These are phyloP conservation scores for Mus spicilegus DNA, from an alignment of 2,113 vertebrate genomes.

Conservation along the genomic window DNA sequence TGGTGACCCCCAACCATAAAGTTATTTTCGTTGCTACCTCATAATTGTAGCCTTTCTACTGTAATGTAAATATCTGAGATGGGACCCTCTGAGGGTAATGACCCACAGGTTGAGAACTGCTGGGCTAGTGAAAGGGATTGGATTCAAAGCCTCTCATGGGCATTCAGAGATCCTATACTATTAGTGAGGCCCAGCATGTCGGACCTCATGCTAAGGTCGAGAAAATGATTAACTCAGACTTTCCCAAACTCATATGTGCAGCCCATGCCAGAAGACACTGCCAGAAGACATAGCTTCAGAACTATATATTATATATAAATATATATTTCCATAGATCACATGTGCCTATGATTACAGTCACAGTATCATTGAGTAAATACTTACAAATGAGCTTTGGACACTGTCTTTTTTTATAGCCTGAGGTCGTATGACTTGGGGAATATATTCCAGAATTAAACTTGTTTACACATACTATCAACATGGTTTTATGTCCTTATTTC, in stretches of 20 bases:
- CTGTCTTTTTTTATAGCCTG: neutral
- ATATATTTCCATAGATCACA: neutral
- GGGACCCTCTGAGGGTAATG: neutral
- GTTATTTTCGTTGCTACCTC: neutral
- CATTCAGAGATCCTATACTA: neutral
- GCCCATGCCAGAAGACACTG: neutral
- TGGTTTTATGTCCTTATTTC: neutral
- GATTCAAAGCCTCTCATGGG: neutral
- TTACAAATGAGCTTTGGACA: slow-evolving; percentile 15
- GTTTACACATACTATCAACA: neutral
- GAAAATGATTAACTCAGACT: neutral
- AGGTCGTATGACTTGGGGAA: neutral
- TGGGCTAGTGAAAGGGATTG: neutral
- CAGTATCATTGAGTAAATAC: neutral
- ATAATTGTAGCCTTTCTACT: neutral
- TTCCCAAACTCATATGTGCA: neutral
- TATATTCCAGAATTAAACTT: neutral
- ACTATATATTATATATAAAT: neutral
- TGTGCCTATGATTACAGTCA: neutral
- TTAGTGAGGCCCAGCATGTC: neutral
- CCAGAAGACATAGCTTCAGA: neutral
- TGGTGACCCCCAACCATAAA: neutral
- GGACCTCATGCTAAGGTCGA: neutral
- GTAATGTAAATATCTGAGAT: neutral
- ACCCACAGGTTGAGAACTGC: neutral